These are phyloP conservation scores for Tetragnatha montana DNA, from an alignment of 2,888 invertebrate genomes.

Conservation along the genomic window DNA sequence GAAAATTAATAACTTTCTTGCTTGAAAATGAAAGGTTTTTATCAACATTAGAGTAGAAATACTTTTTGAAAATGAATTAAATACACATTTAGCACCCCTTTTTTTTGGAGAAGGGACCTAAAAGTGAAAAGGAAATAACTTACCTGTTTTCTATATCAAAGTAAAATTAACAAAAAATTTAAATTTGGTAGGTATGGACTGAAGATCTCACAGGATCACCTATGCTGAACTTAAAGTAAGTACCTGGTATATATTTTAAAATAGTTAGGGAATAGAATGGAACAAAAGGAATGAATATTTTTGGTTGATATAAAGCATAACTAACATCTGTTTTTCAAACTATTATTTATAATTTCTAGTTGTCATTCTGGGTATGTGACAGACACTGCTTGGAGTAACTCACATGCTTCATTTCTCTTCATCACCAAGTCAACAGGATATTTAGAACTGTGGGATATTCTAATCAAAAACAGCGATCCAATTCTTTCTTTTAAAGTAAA, in stretches of 20 bases:
- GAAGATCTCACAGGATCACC: conserved; percentile 60
- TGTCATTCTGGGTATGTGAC: conserved; percentile 45
- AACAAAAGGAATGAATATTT: conserved; percentile 4
- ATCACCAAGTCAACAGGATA: conserved; percentile 53
- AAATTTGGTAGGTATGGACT: conserved; percentile 56
- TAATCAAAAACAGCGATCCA: conserved; percentile 52
- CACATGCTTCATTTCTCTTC: conserved; percentile 49
- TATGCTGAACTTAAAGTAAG: conserved; percentile 61
- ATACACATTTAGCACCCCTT: no score
- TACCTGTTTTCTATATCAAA: not conserved
- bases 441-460: conserved; percentile 64
- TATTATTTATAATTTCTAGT: not conserved
- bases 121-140: not conserved
- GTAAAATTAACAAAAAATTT: not conserved
- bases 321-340: not conserved
- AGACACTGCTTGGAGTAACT: conserved; percentile 52
- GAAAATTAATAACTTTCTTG: no score
- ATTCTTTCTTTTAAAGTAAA: conserved; percentile 62
- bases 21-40: no score
- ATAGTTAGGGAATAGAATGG: not conserved
- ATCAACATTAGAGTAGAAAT: no score
- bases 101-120: no score
- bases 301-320: not conserved
- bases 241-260: not conserved
- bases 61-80: no score